Evolutionary conservation across 2,888 invertebrate genomes (phyloP).

Genomic region (Polydesmus complanatus): DNA sequence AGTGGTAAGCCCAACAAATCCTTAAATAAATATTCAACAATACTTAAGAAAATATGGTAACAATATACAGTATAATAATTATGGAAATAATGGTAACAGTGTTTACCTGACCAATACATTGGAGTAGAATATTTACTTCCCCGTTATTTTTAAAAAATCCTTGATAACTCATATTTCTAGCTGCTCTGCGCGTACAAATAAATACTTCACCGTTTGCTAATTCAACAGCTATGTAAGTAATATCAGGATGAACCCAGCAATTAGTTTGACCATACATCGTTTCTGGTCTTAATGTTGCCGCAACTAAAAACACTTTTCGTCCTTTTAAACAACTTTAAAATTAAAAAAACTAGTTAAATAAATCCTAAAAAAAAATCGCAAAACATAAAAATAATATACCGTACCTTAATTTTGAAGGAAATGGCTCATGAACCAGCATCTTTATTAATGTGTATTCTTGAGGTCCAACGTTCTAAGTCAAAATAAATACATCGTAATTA

Average conservation of each 20-base stretch:
- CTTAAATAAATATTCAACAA: slow-evolving; percentile 27
- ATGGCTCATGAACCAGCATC: slow-evolving; percentile 64
- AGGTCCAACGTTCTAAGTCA: slow-evolving; percentile 76
- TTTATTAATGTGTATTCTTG: slow-evolving; percentile 97
- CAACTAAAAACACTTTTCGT: slow-evolving; percentile 66
- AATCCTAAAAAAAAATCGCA: neutral
- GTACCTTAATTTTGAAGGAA: slow-evolving; percentile 46
- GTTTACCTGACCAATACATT: slow-evolving; percentile 33
- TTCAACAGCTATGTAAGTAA: slow-evolving; percentile 77
- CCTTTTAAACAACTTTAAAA: slow-evolving; percentile 39
- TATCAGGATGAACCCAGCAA: slow-evolving; percentile 93
- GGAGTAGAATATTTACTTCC: slow-evolving; percentile 49
- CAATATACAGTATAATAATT: neutral
- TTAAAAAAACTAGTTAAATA: slow-evolving; percentile 1
- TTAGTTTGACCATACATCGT: slow-evolving; percentile 99
- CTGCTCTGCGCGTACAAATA: slow-evolving; percentile 74
- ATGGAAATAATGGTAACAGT: neutral
- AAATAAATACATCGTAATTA: neutral
- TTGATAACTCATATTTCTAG: slow-evolving; percentile 91
- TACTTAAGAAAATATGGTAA: no score
- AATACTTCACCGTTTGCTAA: slow-evolving; percentile 60
- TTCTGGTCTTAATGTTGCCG: slow-evolving; percentile 95
- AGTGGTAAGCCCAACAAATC: slow-evolving; percentile 72
- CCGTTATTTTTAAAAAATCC: slow-evolving; percentile 73
- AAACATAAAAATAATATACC: neutral